Conservation (phyloP, 2,888 invertebrate species). For the Beris chalybata region DNA sequence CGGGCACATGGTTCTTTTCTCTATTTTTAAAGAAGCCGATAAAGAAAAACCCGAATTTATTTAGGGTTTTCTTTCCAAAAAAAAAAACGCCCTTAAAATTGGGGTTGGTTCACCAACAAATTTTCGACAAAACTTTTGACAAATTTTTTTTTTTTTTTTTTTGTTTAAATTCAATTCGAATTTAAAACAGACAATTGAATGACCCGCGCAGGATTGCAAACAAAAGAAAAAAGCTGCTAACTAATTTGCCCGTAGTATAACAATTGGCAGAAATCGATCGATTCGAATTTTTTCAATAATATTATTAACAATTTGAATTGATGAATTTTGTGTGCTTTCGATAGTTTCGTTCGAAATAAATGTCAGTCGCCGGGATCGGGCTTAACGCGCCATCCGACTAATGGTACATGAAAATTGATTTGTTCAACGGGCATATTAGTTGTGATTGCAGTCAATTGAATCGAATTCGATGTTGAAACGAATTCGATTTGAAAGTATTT, state of each 20-base stretch:
- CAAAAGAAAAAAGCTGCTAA: slow-evolving; percentile 23
- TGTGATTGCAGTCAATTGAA: background rate
- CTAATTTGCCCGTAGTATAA: slow-evolving; percentile 34
- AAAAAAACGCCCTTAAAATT: no score
- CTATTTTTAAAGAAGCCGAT: no score
- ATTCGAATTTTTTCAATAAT: background rate
- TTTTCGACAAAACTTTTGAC: no score
- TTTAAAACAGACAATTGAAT: no score
- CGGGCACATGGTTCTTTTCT: no score
- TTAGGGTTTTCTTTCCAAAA: background rate
- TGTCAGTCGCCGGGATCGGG: slow-evolving; percentile 64
- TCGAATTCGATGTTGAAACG: no score
- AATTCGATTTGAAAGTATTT: no score
- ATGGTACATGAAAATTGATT: slow-evolving; percentile 41
- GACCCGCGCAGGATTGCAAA: background rate
- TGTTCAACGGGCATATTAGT: slow-evolving; percentile 36
- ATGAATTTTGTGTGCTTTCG: slow-evolving; percentile 22
- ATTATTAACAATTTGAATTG: background rate
- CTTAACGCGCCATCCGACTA: slow-evolving; percentile 57
- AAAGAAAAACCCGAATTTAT: background rate
- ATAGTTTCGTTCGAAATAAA: slow-evolving; percentile 27
- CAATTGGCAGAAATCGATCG: slow-evolving; percentile 13
- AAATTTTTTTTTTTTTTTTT: no score
- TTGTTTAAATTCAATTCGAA: no score
- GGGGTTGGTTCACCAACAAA: no score